Evolutionary conservation across 2,113 vertebrate species (phyloP), one percentile per base, ranked within the genome.

Genomic region (Triplophysa dalaica): DNA sequence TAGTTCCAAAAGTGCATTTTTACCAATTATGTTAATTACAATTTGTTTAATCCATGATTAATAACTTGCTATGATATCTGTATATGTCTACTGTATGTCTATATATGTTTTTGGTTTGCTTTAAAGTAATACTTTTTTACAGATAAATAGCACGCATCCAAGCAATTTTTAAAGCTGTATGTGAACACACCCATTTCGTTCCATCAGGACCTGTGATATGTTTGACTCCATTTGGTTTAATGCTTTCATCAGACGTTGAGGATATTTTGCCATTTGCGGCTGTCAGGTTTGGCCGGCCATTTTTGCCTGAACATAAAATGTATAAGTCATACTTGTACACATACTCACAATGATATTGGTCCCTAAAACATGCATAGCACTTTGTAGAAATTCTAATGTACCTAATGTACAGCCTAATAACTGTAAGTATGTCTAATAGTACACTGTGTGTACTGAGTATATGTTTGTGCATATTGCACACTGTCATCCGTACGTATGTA

Each of bases 141-240:
- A 63, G 14, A n/a, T 70, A 70, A 17, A 2, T 7, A 76, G 10
- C 13, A 50, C 50, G 69, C 24, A 69, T 22, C 17, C 17, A 26
- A 61, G 45, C n/a, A 77, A 45, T 80, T 29, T 41, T 70, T 63
- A 70, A 56, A 2, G 10, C 4, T 38, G 50, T 45, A 78, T 22
- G 22, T 45, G 26, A 33, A 78, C 90, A 92, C 95, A 99, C 97
- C 98, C 96, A 99, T 95, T 94, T 99, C 84, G 87, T 93, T 94
- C 96, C 96, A 92, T 97, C 95, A 80, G 98, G 96, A 41, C 97
- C 96, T 88, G 92, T 95, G 89, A 99, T 98, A 85, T 95, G 87
- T 90, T 90, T 95, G 68, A 95, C 95, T 89, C 95, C 94, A 3
- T 80, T 89, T 12, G 88, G 89, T 80, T 95, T 97, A 81, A 89